Evolutionary conservation across 2,888 invertebrate species (phyloP).

Genomic region (Bombyx huttoni): DNA sequence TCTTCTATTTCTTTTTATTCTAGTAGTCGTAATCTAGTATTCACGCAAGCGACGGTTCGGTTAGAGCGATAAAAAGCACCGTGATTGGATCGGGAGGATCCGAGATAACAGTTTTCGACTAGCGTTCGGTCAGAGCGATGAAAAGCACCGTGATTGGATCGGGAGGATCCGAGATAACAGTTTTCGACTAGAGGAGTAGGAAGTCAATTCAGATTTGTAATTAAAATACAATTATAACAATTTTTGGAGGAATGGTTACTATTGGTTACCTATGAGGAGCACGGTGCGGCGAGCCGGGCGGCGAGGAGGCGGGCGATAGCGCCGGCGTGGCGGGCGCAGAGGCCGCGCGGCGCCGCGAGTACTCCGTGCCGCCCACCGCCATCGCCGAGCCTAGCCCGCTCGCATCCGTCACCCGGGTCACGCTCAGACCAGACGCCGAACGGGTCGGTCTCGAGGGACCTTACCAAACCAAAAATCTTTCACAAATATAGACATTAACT

Average conservation of each 20-base stretch:
- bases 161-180: too few species aligned
- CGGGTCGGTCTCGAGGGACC: conserved; percentile 82
- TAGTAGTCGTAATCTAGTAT: too few species aligned
- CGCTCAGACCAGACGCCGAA: conserved; percentile 79
- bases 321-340: conserved; percentile 84
- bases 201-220: too few species aligned
- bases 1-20: too few species aligned
- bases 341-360: conserved; percentile 73
- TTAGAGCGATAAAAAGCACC: too few species aligned
- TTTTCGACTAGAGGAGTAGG: too few species aligned
- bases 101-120: too few species aligned
- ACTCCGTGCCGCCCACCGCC: conserved; percentile 72
- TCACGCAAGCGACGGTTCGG: too few species aligned
- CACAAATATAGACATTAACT: neutral
- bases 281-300: conserved; percentile 75
- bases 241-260: conserved; percentile 14
- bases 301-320: conserved; percentile 82
- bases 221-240: too few species aligned
- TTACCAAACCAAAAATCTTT: conserved; percentile 15
- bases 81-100: too few species aligned
- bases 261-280: conserved; percentile 40
- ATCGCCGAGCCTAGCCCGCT: conserved; percentile 74
- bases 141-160: too few species aligned
- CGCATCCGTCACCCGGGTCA: conserved; percentile 73
- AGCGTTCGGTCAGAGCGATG: too few species aligned